Base-by-base conservation (phyloP, 53 echinoderm and acorn worm species). In the Patiria pectinifera region DNA sequence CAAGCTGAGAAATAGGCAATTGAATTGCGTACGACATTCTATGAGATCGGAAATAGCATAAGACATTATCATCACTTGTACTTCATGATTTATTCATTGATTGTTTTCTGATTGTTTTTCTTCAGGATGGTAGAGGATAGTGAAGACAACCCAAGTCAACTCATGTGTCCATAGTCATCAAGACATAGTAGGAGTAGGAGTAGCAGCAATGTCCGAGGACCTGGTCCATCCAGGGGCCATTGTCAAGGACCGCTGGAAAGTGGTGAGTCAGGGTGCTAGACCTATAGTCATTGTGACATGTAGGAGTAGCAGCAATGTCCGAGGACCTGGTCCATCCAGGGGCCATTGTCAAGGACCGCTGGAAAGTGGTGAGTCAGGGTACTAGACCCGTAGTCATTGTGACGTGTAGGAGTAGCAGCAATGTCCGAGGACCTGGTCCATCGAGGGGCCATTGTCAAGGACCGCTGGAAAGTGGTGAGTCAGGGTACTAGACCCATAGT, bases 231-330 rank as follows among this genome's bases (percentile, higher is more conserved):
- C 99, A 92, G 99, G 96, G 91, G 99, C 99, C 94, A 93, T 98
- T 92, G 94, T 98, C 93, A 96, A 98, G 95, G 99, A 98, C 93
- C 91, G 96, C 96, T 98, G 96, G 99, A 96, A 98, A 98, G 94
- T 96, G 91, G 99, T 98, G 95, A 94, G 96, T 92, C 74, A 74
- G 24, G 74, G 19, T 66, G 4, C 66, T 66, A 66, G 66, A 66
- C 15, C 53, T 2, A 53, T 53, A 53, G 53, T 53, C 53, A 53
- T 6, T 53, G 53, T 53, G 53, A 53, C 53, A 53, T 53, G 53
- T 53, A 53, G 53, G 53, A 8, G 5, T 53, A 53, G 49, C 49
- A 49, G 49, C 49, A 49, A 49, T 96, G 96, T 93, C 99, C 47
- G 99, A 98, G 91, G 99, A 98, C 93, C 92, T 98, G 96, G 96